Base-by-base conservation (phyloP, 2,797 vertebrate genomes). In the Helarctos malayanus region DNA sequence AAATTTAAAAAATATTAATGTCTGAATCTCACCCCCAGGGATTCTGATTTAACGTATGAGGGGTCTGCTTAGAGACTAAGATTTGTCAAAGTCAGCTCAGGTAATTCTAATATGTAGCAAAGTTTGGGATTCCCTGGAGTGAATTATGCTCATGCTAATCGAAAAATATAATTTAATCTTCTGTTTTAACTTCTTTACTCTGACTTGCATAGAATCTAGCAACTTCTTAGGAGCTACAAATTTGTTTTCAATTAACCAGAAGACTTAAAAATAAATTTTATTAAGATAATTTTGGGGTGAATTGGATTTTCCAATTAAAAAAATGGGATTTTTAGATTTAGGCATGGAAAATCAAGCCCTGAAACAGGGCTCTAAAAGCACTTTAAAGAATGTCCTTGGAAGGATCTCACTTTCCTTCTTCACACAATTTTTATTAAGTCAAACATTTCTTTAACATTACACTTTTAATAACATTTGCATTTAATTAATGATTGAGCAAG, bases 281-380 rank as follows among this genome's bases (percentile, higher is more conserved):
- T 92, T 54, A 59, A n/a, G 69, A 65, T 38, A 88, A 32, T 80
- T 75, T 89, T 7, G 0, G 16, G 9, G 87, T 59, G 11, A 73
- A 47, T 91, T 76, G 5, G 29, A 52, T 96, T 86, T 95, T 84
- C 47, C 73, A 19, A 45, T 95, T 18, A 56, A 41, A 79, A 90
- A 90, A 92, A 65, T 83, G 9, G 21, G 32, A 86, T 84, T 63
- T 73, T 61, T 81, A 91, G 32, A 32, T 81, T 69, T 69, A 56
- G 32, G 32, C 25, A n/a, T 93, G n/a, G 49, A 71, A 52, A 85
- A 92, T 81, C 19, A 85, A 88, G 5, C 4, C 57, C 21, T 68
- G 5, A 3, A 69, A 68, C n/a, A 47, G 5, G 8, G n/a, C 7
- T 71, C 82, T 41, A 19, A 49, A 27, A 47, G 18, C 52, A 13